Conservation (phyloP, 2,797 vertebrate genomes). For the Nyctibius grandis region DNA sequence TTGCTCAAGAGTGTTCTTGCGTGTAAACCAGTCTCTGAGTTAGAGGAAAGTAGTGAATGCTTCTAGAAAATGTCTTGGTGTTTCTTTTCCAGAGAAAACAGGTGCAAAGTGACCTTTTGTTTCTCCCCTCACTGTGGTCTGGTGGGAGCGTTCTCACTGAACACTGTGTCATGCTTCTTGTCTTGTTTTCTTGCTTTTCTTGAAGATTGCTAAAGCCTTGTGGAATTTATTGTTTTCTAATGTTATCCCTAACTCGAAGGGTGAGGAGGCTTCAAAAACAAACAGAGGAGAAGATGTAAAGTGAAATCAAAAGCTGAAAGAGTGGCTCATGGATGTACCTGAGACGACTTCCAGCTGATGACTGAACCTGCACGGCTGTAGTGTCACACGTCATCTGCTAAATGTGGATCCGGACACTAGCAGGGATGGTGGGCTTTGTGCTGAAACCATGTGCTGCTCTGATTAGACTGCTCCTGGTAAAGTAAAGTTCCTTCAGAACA, state of each 20-base stretch:
- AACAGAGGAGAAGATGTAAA: neutral
- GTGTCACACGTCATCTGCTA: neutral
- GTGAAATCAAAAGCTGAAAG: neutral
- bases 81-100: neutral
- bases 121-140: neutral
- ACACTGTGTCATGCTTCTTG: neutral
- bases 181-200: neutral
- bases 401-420: neutral
- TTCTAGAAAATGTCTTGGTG: neutral
- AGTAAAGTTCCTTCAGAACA: neutral
- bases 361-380: neutral
- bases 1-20: neutral
- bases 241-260: neutral
- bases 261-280: neutral
- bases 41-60: neutral
- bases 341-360: neutral
- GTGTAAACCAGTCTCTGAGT: neutral
- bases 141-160: neutral
- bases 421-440: neutral
- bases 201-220: neutral
- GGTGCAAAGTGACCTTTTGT: neutral
- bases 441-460: neutral
- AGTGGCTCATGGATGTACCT: neutral
- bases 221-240: neutral
- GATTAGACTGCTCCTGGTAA: neutral